These are phyloP conservation scores for Bettongia penicillata DNA, from an alignment of 2,113 vertebrate species.

Conservation along the genomic window DNA sequence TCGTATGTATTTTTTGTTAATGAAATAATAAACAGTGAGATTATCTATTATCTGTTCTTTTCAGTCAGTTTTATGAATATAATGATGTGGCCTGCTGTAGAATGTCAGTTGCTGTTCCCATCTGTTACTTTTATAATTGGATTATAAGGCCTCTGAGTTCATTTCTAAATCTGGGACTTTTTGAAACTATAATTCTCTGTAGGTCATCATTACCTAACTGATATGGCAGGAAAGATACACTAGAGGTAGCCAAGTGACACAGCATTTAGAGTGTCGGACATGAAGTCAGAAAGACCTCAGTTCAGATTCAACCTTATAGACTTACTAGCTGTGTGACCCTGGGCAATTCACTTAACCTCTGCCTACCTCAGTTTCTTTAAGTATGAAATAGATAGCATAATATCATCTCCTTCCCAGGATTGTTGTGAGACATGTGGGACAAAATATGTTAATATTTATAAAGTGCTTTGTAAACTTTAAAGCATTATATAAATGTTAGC, in stretches of 20 bases:
- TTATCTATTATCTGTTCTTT: neutral
- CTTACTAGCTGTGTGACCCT: neutral
- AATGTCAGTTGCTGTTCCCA: neutral
- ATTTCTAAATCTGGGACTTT: neutral
- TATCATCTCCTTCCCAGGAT: neutral
- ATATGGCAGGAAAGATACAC: neutral
- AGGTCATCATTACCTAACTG: neutral
- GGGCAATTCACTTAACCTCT: neutral
- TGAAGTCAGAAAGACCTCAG: neutral
- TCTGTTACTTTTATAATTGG: neutral
- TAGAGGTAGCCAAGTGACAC: neutral
- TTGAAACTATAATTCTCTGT: neutral
- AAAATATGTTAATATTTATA: neutral
- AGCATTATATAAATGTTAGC: neutral
- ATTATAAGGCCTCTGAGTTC: neutral
- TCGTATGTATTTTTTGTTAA: neutral
- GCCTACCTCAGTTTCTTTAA: neutral
- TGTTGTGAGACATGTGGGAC: neutral
- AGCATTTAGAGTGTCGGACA: neutral
- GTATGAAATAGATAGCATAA: neutral
- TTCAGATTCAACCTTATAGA: neutral
- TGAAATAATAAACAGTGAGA: neutral
- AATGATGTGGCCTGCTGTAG: neutral
- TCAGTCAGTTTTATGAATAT: neutral
- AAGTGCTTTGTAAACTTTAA: neutral